phyloP scores from a whole-genome alignment of 2,888 invertebrate species.

The Eristalinus aeneus region DNA sequence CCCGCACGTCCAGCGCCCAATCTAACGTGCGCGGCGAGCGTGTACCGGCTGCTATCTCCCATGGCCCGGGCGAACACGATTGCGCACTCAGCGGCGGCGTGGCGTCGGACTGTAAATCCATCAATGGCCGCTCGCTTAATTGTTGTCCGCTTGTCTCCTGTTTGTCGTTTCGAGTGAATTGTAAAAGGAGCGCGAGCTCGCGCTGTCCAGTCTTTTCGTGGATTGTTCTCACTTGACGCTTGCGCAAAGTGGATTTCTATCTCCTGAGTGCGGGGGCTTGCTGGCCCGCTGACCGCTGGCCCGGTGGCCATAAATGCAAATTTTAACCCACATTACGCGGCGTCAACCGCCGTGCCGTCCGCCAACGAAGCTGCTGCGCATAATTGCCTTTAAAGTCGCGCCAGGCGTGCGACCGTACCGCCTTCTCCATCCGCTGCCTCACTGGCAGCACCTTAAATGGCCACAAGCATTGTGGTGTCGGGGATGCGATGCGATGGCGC shows the following conservation, averaged over 20 bases:
- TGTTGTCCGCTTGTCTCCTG: conserved; percentile 38
- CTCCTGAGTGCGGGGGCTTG: conserved; percentile 51
- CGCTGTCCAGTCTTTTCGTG: conserved; percentile 43
- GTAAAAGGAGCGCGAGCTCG: conserved; percentile 54
- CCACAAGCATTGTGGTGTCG: neutral
- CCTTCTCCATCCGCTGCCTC: conserved; percentile 23
- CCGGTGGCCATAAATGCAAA: conserved; percentile 66
- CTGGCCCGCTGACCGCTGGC: neutral
- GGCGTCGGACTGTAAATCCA: conserved; percentile 55
- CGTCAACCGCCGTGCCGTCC: conserved; percentile 33
- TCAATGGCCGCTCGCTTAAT: conserved; percentile 55
- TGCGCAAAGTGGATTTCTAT: conserved; percentile 31
- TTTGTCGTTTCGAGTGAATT: conserved; percentile 43
- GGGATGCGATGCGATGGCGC: neutral
- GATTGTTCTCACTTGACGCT: conserved; percentile 46
- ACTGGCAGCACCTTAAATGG: conserved; percentile 45
- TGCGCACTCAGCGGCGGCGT: conserved; percentile 58
- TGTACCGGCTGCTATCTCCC: neutral
- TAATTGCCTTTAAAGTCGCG: conserved; percentile 67
- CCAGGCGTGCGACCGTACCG: neutral
- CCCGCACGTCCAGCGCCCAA: neutral
- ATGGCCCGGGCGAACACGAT: conserved; percentile 52
- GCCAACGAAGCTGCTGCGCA: conserved; percentile 20
- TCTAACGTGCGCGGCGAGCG: neutral
- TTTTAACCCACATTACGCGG: conserved; percentile 67